A percentile compares a stretch with the other conserved stretches of the same genome.
phyloP scores from a whole-genome alignment of 2,113 vertebrate genomes.

The Ceyx cyanopectus region DNA sequence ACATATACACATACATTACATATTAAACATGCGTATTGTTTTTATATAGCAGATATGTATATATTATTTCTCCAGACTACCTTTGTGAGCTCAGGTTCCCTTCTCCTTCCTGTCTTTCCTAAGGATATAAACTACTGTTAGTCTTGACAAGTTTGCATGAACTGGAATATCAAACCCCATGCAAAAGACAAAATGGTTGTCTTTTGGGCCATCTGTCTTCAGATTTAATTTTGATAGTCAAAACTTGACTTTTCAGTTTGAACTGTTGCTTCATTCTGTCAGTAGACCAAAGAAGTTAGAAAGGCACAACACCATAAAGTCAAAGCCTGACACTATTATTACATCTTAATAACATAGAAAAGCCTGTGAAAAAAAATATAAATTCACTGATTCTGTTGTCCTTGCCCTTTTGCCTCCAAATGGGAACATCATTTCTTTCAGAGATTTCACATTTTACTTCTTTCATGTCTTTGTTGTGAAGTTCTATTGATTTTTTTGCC shows the following conservation, averaged over 20 bases:
- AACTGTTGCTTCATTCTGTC: background rate
- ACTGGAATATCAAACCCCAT: background rate
- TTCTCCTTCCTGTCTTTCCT: background rate
- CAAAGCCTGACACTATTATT: slow-evolving; percentile 8
- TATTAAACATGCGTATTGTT: background rate
- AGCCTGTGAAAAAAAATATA: background rate
- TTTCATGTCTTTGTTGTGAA: slow-evolving; percentile 31
- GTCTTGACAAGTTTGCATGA: background rate
- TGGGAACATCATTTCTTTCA: slow-evolving; percentile 25
- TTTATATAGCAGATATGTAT: background rate
- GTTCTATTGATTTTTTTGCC: slow-evolving; percentile 54
- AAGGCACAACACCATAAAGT: background rate
- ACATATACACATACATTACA: background rate
- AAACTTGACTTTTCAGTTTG: slow-evolving; percentile 32
- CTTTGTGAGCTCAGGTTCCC: background rate
- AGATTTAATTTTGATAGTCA: slow-evolving; percentile 16
- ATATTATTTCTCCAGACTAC: background rate
- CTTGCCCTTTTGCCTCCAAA: slow-evolving; percentile 35
- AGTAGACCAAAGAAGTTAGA: background rate
- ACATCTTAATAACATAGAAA: background rate
- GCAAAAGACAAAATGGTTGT: background rate
- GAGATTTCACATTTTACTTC: slow-evolving; percentile 34
- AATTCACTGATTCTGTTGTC: slow-evolving; percentile 10
- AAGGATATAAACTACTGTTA: background rate
- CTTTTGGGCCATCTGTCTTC: background rate